Base-by-base conservation (phyloP, 2,797 vertebrate genomes). In the Karalla daura region DNA sequence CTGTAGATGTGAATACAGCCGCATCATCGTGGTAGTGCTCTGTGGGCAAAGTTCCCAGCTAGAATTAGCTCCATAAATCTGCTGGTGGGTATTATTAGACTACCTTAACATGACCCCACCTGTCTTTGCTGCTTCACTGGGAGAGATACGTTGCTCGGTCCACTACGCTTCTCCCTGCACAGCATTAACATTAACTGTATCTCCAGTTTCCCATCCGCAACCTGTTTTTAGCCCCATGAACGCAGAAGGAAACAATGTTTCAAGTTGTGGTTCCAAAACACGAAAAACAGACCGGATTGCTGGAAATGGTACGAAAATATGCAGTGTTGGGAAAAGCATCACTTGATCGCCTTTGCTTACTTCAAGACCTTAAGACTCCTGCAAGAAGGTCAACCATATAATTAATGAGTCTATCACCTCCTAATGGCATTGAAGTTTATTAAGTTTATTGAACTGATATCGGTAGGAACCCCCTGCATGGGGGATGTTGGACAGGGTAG, bases 51-150 rank as follows among this genome's bases (percentile, higher is more conserved):
- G 64, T 71, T 86, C 84, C 83, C 75, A 80, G 59, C 45, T 55
- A 64, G 76, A 64, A 70, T 46, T 81, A 65, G 33, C 63, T 80
- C 80, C 74, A 86, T 84, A 81, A 88, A 85, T 89, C 83, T 78
- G 20, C 37, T 25, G 43, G 15, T 37, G 65, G 39, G 71, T 69
- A 66, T 75, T 71, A 74, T 82, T 60, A 73, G 25, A 67, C 63
- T 67, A 77, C 46, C 49, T 76, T 62, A 60, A 63, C 25, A 4
- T 65, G 76, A 80, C 76, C 75, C 46, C 50, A 24, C 41, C 49
- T 51, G 59, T 74, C 74, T 73, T 46, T 43, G 24, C n/a, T 23
- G 25, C 53, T 25, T 61, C 51, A 64, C 45, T 37, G 54, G 61
- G 67, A 58, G 27, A 69, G 47, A 60, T 39, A 24, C 50, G 24